Evolutionary conservation across 1,140 invertebrate species (phyloP).

Genomic region (Lepidurus arcticus): DNA sequence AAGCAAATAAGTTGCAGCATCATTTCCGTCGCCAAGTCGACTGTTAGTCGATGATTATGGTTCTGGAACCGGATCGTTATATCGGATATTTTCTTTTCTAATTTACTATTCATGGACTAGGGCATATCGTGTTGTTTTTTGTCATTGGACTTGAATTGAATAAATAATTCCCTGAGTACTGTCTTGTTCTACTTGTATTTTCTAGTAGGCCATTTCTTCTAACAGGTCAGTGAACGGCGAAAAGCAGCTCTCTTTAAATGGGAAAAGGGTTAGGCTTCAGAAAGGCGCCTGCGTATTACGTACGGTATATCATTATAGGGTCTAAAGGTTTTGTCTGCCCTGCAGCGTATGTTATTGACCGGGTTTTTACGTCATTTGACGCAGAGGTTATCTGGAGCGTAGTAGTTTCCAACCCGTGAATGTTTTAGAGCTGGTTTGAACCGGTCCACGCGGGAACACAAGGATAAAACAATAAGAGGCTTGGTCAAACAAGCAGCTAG

Average conservation of each 20-base stretch:
- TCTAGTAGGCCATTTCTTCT: too few species aligned
- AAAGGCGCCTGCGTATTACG: too few species aligned
- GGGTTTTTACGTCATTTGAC: neutral
- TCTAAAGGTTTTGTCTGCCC: too few species aligned
- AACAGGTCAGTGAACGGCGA: too few species aligned
- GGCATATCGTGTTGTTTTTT: neutral
- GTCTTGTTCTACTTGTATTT: too few species aligned
- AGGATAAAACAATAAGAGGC: neutral
- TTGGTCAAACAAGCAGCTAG: neutral
- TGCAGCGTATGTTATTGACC: neutral
- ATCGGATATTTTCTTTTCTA: neutral
- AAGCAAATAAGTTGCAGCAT: slow-evolving; percentile 77
- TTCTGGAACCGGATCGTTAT: neutral
- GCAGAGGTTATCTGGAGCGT: neutral
- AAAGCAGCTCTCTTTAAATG: too few species aligned
- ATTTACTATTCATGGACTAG: neutral
- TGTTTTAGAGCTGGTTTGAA: neutral
- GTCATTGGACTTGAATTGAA: too few species aligned
- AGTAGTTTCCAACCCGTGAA: neutral
- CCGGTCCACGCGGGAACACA: neutral
- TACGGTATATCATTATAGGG: too few species aligned
- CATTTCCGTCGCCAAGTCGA: slow-evolving; percentile 74
- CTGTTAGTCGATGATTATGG: slow-evolving; percentile 51
- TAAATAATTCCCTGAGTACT: too few species aligned
- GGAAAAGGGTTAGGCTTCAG: too few species aligned